Evolutionary conservation across 2,888 invertebrate species (phyloP).

Genomic region (Pristionchus exspectatus): DNA sequence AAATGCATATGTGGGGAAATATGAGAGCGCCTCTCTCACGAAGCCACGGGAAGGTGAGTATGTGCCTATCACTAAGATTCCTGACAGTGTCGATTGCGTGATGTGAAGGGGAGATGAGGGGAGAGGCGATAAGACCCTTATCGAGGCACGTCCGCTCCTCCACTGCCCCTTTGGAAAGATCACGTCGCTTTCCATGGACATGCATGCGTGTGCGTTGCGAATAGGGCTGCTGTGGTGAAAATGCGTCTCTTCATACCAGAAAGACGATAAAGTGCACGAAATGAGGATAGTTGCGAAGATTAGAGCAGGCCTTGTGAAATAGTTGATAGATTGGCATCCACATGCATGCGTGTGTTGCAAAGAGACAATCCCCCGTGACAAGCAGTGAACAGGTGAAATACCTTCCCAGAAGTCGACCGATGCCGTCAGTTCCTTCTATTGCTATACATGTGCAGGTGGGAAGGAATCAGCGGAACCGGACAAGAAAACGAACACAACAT

Average conservation of each 20-base stretch:
- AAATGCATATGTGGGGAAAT: not conserved
- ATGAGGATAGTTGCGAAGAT: too few species aligned
- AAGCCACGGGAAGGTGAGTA: not conserved
- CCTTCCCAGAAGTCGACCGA: not conserved
- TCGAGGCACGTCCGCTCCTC: not conserved
- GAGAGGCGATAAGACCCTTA: not conserved
- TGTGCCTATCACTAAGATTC: not conserved
- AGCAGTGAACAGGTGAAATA: not conserved
- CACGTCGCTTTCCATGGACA: not conserved
- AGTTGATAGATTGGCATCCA: not conserved
- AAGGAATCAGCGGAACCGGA: not conserved
- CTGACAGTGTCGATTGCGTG: conserved; percentile 22
- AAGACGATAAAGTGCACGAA: too few species aligned
- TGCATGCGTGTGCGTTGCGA: not conserved
- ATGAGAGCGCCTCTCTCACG: not conserved
- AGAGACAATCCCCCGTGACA: not conserved
- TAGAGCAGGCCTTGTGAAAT: too few species aligned
- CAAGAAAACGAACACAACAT: not conserved
- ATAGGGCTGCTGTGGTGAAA: not conserved
- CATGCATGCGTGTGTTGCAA: not conserved
- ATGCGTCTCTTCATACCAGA: too few species aligned
- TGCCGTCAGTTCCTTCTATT: not conserved
- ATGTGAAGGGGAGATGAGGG: conserved; percentile 35
- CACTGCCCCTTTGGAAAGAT: not conserved
- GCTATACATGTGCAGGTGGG: not conserved